Conservation (phyloP, 1,140 invertebrate genomes). For the Zeugodacus cucurbitae region DNA sequence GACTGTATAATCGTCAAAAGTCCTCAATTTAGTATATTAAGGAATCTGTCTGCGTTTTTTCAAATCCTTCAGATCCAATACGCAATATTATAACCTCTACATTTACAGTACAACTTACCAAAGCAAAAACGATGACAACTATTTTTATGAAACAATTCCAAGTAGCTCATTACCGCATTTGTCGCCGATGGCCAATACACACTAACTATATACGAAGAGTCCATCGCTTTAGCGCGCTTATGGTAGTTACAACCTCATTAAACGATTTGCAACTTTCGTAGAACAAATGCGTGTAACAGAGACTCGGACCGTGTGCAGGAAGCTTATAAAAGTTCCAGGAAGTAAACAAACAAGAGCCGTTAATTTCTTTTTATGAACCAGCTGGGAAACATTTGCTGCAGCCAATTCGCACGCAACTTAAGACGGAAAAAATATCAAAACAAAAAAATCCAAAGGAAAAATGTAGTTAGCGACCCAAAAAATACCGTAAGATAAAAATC, state of each 20-base stretch:
- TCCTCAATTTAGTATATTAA: too few species aligned
- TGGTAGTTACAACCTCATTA: constrained; percentile 35
- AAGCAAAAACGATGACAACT: too few species aligned
- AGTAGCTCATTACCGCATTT: not conserved
- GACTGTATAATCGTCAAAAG: too few species aligned
- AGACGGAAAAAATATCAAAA: not conserved
- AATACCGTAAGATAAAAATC: constrained; percentile 16
- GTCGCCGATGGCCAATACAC: not conserved
- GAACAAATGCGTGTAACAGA: not conserved
- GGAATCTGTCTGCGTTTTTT: too few species aligned
- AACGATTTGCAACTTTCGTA: constrained; percentile 11
- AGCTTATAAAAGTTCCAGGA: not conserved
- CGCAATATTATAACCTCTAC: too few species aligned
- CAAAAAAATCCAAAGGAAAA: not conserved
- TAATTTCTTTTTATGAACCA: constrained; percentile 67
- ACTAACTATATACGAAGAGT: not conserved
- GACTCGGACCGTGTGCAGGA: not conserved
- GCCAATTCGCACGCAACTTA: constrained; percentile 41
- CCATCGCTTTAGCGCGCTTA: constrained; percentile 14
- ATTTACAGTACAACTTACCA: too few species aligned
- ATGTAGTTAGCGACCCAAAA: not conserved
- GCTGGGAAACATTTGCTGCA: constrained; percentile 63
- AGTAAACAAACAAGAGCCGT: constrained; percentile 52
- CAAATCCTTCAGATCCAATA: too few species aligned
- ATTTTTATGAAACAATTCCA: too few species aligned